phyloP scores from a whole-genome alignment of 1,140 invertebrate species.

The Apis laboriosa region DNA sequence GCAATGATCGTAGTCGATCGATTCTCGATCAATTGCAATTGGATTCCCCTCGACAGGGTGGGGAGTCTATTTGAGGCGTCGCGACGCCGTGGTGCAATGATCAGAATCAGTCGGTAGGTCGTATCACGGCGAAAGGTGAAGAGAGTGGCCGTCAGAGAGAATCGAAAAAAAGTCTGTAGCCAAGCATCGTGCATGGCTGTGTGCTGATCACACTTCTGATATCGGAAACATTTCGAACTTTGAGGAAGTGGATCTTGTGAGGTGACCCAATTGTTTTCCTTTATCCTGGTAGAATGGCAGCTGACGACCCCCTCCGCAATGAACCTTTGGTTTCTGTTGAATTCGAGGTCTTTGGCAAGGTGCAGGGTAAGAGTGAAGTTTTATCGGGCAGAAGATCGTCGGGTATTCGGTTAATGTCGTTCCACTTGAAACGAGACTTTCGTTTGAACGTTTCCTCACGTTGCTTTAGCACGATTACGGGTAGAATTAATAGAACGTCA shows the following conservation, averaged over 20 bases:
- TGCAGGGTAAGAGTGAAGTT: conserved; percentile 87
- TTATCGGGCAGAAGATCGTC: not conserved
- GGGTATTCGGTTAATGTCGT: conserved; percentile 2
- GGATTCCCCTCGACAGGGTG: conserved; percentile 70
- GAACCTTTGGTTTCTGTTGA: conserved; percentile 88
- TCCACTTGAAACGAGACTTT: not conserved
- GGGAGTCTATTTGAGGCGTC: conserved; percentile 79
- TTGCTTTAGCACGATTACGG: not conserved
- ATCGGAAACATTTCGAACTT: not conserved
- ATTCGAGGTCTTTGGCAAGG: conserved; percentile 93
- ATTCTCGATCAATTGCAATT: conserved; percentile 66
- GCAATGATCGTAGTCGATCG: conserved; percentile 3
- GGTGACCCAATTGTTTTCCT: not conserved
- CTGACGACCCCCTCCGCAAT: conserved; percentile 81
- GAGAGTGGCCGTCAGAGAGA: conserved; percentile 2
- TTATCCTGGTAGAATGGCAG: conserved; percentile 79
- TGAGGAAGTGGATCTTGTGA: not conserved
- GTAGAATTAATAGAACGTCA: not conserved
- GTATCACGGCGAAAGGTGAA: conserved; percentile 59
- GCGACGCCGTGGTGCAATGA: conserved; percentile 67
- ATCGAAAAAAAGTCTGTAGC: not conserved
- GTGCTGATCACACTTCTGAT: conserved; percentile 6
- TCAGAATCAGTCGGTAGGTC: conserved; percentile 72
- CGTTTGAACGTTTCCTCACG: not conserved
- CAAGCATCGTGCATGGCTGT: not conserved